A percentile compares a stretch with the other conserved stretches of the same genome.
phyloP scores from a whole-genome alignment of 2,113 vertebrate genomes.

The Hyaena hyaena region DNA sequence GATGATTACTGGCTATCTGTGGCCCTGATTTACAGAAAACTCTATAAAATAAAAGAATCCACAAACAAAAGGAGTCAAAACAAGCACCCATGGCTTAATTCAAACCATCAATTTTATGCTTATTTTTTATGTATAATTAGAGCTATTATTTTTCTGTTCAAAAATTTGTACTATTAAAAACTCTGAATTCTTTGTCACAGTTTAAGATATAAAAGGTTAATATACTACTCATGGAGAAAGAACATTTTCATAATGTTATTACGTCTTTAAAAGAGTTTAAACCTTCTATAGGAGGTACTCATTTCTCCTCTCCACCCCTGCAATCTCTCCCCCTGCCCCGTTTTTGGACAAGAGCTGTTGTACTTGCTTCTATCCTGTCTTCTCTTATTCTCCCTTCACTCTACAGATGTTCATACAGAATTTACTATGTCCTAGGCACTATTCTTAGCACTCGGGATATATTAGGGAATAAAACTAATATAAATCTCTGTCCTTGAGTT shows the following conservation, averaged over 20 bases:
- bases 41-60: neutral
- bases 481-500: neutral
- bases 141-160: neutral
- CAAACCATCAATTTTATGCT: neutral
- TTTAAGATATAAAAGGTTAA: slow-evolving; percentile 37
- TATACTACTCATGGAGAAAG: neutral
- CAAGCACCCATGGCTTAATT: neutral
- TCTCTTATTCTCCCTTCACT: neutral
- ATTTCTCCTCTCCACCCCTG: neutral
- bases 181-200: neutral
- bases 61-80: neutral
- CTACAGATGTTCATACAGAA: neutral
- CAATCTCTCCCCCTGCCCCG: accelerated
- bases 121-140: neutral
- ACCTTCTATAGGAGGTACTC: accelerated
- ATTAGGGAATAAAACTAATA: neutral
- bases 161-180: neutral
- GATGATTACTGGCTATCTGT: neutral
- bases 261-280: neutral
- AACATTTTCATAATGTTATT: neutral
- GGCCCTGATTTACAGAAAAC: neutral
- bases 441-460: neutral
- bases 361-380: neutral
- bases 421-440: neutral
- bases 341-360: neutral